Evolutionary conservation across 1,140 invertebrate species (phyloP), one percentile per base, ranked within the genome.

Genomic region (Eciton burchellii): DNA sequence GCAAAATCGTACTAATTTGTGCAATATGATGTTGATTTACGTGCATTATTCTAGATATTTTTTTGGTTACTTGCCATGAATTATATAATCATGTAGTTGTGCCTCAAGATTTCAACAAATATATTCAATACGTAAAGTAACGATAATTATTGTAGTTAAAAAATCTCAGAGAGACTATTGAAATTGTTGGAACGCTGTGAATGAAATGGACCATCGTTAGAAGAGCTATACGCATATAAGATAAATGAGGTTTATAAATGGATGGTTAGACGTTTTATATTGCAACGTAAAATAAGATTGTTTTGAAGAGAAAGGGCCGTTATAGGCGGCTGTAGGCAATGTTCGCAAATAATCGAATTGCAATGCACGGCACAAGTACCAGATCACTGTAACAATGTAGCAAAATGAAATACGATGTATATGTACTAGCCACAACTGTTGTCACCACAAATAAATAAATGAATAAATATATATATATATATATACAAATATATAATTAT

Each of bases 401-500:
- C 45, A 63, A 84, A 85, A 65, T 60, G 82, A 62, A 83, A 77
- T 82, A 76, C 41, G 65, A 81, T 74, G 65, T 88, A 84, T 87
- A 88, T 84, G 89, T 89, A 90, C 86, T 91, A 92, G 88, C 91
- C 88, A 90, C 89, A 91, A 91, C 87, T 91, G 90, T 91, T 91
- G 88, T 91, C 90, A 92, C 88, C 82, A 84, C 84, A 86, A 84
- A 88, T 87, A 89, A 87, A 85, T 89, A 84, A 72, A 87, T 82
- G 84, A 35, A 81, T 41, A 41, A 59, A 73, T 35, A 73, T 68
- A 47, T 68, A 19, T 68, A 68, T 68, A 65, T 54, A 68, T 68
- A 65, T 54, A 57, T 66, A 56, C 57, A 66, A 62, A 74, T 77
- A 63, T 68, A 63, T 52, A 52, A 21, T 56, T 68, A 73, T 43